Evolutionary conservation across 2,888 invertebrate species (phyloP), one percentile per base, ranked within the genome.

Genomic region (Gastrophysa polygoni): DNA sequence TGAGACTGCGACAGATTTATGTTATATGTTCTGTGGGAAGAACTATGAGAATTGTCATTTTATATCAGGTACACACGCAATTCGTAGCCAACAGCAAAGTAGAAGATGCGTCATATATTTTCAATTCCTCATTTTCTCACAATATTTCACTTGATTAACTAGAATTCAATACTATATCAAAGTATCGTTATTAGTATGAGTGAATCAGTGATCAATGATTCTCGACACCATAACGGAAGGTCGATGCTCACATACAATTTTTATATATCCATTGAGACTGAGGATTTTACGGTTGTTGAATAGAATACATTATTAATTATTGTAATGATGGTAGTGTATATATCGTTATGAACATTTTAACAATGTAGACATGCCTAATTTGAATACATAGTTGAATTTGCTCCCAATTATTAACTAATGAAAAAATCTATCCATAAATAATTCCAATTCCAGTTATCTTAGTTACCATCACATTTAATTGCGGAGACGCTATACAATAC

Each of bases 1-100:
- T 24, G 43, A 43, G 43, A 43, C 21, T 17, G 16, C 16, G 43
- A 6, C 54, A 54, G 54, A 54, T 54, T 54, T 54, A 54, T 54
- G 44, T 38, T 14, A 1, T 4, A 38, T 14, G n/a, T 38, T 32
- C 8, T 32, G 29, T 32, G 29, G 5, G 29, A 32, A 10, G 29
- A 10, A 32, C 29, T 6, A 32, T 14, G 38, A 38, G 38, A 38
- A 38, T 38, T 38, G 38, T 38, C 38, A 38, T 38, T 38, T 38
- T 14, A 38, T 38, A 10, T 14, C 1, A 38, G 14, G 3, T 14
- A 14, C 4, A 38, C 38, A 38, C 38, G 38, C 38, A 14, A 38
- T 14, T 38, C 6, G 2, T 7, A 2, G 38, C 38, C 38, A 38
- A 14, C 7, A 38, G 38, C 38, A 38, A 3, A 38, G 14, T 11